Evolutionary conservation across 2,888 invertebrate genomes (phyloP).

Genomic region (Tortricodes alternella): DNA sequence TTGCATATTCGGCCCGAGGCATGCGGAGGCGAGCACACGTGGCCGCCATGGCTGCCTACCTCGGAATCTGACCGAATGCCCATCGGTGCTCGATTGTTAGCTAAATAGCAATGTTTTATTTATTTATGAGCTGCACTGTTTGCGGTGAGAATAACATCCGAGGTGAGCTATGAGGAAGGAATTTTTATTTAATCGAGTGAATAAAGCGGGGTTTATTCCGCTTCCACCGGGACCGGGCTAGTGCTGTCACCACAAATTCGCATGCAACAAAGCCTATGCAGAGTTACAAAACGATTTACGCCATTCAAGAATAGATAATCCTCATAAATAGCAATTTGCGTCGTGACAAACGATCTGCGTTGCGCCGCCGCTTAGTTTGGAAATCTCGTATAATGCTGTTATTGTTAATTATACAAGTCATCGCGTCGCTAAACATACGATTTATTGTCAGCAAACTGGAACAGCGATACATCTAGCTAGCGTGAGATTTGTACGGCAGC

Average conservation of each 20-base stretch:
- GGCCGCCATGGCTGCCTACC: conserved; percentile 71
- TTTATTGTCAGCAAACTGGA: conserved; percentile 77
- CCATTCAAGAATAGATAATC: conserved; percentile 66
- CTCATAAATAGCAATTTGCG: conserved; percentile 78
- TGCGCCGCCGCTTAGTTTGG: conserved; percentile 72
- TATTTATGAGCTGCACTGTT: conserved; percentile 68
- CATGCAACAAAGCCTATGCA: conserved; percentile 41
- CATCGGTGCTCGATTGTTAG: conserved; percentile 75
- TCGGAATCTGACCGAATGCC: conserved; percentile 81
- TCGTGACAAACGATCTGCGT: conserved; percentile 75
- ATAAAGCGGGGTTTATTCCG: conserved; percentile 1
- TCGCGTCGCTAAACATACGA: conserved; percentile 78
- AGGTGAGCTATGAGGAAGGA: conserved; percentile 46
- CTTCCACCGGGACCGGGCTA: conserved; percentile 5
- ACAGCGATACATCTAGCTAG: conserved; percentile 67
- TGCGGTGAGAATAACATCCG: conserved; percentile 48
- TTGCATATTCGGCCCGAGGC: conserved; percentile 73
- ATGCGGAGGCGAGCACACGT: conserved; percentile 76
- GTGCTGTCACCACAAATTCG: conserved; percentile 22
- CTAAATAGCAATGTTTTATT: conserved; percentile 77
- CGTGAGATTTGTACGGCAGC: conserved; percentile 64
- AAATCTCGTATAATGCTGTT: conserved; percentile 77
- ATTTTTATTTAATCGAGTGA: conserved; percentile 41
- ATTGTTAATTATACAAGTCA: conserved; percentile 81
- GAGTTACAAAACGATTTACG: conserved; percentile 51